Evolutionary conservation across 2,888 invertebrate genomes (phyloP).

Genomic region (Ischnus inquisitorius): DNA sequence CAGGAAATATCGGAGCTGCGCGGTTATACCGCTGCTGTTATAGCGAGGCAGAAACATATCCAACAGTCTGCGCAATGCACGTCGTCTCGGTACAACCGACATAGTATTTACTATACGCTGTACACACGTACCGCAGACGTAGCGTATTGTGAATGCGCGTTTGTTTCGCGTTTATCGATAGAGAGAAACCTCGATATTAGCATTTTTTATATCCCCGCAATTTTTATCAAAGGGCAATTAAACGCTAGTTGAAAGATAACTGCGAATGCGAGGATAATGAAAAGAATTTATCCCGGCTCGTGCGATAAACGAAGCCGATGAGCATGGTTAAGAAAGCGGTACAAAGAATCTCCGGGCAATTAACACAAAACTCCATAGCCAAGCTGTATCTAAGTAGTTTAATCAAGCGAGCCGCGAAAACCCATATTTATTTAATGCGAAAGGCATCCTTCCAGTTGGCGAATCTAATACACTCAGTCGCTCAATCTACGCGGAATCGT

Average conservation of each 20-base stretch:
- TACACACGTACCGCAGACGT: not conserved
- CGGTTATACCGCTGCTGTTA: slow-evolving; percentile 25
- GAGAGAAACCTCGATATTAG: not conserved
- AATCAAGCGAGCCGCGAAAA: slow-evolving; percentile 22
- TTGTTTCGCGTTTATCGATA: not conserved
- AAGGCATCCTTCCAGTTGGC: slow-evolving; percentile 61
- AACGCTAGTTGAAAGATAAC: too few species aligned
- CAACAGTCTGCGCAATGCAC: slow-evolving; percentile 40
- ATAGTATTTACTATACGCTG: not conserved
- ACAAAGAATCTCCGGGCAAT: not conserved
- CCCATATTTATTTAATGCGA: slow-evolving; percentile 56
- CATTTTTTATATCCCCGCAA: not conserved
- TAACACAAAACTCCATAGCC: slow-evolving; percentile 3
- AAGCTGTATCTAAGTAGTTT: slow-evolving; percentile 21
- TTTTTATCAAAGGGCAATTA: not conserved
- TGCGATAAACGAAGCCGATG: not conserved
- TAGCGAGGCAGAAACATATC: slow-evolving; percentile 31
- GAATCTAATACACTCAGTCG: slow-evolving; percentile 42
- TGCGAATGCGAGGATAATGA: not conserved
- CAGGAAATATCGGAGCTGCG: slow-evolving; percentile 63
- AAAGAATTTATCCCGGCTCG: not conserved
- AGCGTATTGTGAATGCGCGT: not conserved
- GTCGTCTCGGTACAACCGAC: slow-evolving; percentile 16
- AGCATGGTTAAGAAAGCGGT: not conserved
- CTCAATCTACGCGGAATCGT: slow-evolving; percentile 58